Evolutionary conservation across 2,113 vertebrate genomes (phyloP).

Genomic region (Columba janthina): DNA sequence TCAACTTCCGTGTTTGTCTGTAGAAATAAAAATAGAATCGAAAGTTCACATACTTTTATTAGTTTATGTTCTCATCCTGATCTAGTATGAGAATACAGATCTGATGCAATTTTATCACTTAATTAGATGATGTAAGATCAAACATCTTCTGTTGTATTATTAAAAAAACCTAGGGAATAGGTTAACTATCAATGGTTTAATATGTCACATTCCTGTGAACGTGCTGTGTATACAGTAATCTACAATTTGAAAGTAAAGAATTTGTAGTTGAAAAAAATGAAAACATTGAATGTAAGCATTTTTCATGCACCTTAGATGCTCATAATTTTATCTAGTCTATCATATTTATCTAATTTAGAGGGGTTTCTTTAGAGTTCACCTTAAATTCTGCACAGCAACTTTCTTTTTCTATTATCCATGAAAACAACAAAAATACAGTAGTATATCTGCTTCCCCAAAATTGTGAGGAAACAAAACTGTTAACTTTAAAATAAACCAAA

Average conservation of each 20-base stretch:
- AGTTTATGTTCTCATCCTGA: conserved; percentile 14
- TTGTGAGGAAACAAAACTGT: not conserved
- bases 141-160: conserved; percentile 31
- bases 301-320: not conserved
- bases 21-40: not conserved
- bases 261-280: not conserved
- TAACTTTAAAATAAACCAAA: not conserved
- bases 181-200: not conserved
- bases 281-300: not conserved
- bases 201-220: not conserved
- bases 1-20: not conserved
- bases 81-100: conserved; percentile 19
- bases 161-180: not conserved
- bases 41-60: conserved; percentile 32
- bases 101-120: not conserved
- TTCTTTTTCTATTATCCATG: not conserved
- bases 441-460: not conserved
- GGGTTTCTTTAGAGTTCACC: not conserved
- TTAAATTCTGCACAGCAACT: not conserved
- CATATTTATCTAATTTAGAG: not conserved
- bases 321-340: not conserved
- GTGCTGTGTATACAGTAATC: not conserved
- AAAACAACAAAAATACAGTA: not conserved
- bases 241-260: not conserved
- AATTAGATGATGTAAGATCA: conserved; percentile 9